These are phyloP conservation scores for Premnoplex brunnescens DNA, from an alignment of 2,797 vertebrate genomes.

Conservation along the genomic window DNA sequence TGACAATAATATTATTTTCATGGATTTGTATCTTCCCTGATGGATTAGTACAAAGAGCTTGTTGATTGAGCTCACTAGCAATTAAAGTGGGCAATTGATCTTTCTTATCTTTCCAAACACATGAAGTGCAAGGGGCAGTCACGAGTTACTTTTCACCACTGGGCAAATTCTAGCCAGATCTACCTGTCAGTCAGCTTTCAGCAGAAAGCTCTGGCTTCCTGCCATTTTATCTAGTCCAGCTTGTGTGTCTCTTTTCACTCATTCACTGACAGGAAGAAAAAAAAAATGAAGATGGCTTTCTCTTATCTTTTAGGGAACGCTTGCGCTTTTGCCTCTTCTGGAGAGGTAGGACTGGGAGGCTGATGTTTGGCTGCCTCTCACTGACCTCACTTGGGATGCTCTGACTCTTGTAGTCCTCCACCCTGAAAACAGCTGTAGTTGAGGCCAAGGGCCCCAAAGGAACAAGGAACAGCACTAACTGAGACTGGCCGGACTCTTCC, in stretches of 20 bases:
- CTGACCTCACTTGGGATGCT: neutral
- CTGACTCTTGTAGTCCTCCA: neutral
- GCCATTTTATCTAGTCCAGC: neutral
- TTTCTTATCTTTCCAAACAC: conserved; percentile 6
- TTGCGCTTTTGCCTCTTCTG: neutral
- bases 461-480: neutral
- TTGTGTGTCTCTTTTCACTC: neutral
- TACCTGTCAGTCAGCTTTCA: conserved; percentile 3
- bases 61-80: conserved; percentile 36
- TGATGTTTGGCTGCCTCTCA: neutral
- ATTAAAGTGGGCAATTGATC: neutral
- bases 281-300: neutral
- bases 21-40: conserved; percentile 1
- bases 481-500: neutral
- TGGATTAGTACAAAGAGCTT: conserved; percentile 25
- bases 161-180: neutral
- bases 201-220: neutral
- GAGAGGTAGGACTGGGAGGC: neutral
- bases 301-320: neutral
- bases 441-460: neutral
- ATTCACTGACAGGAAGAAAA: neutral
- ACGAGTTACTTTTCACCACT: neutral
- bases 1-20: neutral
- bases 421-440: neutral
- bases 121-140: neutral